phyloP scores from a whole-genome alignment of 2,113 vertebrate species.

The Calyptommatus sinebrachiatus region DNA sequence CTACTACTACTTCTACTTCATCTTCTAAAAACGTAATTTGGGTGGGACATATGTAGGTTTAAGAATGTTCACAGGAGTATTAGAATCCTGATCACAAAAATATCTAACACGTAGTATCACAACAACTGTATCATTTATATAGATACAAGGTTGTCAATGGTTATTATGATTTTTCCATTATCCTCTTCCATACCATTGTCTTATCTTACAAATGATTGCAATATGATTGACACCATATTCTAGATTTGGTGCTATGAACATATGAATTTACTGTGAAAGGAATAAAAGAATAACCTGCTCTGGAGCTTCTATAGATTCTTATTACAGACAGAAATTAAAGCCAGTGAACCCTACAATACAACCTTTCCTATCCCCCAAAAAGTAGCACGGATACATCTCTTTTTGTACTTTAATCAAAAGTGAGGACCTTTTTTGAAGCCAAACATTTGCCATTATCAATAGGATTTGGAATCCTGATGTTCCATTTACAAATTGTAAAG shows the following conservation, averaged over 20 bases:
- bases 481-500: constrained; percentile 9
- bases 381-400: background rate
- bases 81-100: background rate
- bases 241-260: background rate
- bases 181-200: background rate
- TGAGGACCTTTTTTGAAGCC: constrained; percentile 31
- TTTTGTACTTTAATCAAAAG: constrained; percentile 20
- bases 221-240: constrained; percentile 5
- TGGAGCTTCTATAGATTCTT: constrained; percentile 3
- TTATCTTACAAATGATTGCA: background rate
- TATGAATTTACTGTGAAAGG: background rate
- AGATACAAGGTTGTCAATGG: background rate
- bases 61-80: background rate
- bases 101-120: background rate
- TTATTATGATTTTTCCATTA: background rate
- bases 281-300: background rate
- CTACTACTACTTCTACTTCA: too few relatives aligned
- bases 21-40: too few relatives aligned
- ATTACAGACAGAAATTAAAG: background rate
- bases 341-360: constrained; percentile 5
- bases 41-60: background rate
- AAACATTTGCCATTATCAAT: constrained; percentile 25
- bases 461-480: constrained; percentile 18
- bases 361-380: background rate
- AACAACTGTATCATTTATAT: background rate